These are phyloP conservation scores for Drosophila watanabei DNA, from an alignment of 1,140 invertebrate genomes.

Conservation along the genomic window DNA sequence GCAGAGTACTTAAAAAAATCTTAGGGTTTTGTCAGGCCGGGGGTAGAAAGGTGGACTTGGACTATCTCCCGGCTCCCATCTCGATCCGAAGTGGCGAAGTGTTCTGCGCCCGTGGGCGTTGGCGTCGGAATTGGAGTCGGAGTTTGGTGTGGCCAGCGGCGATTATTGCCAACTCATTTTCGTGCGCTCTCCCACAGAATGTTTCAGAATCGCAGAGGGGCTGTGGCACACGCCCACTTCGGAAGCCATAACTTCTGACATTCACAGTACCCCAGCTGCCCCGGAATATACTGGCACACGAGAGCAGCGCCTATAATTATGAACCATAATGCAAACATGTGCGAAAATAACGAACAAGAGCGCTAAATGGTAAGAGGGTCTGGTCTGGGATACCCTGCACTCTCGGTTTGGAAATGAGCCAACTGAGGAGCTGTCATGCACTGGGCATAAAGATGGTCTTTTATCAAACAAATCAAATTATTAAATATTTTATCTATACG, in stretches of 20 bases:
- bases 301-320: conserved; percentile 77
- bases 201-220: conserved; percentile 13
- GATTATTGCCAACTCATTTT: conserved; percentile 61
- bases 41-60: conserved; percentile 34
- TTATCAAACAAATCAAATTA: too few species aligned
- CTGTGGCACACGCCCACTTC: conserved; percentile 60
- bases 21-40: background rate
- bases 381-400: conserved; percentile 13
- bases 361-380: conserved; percentile 1
- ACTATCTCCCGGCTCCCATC: conserved; percentile 50
- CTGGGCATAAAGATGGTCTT: background rate
- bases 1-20: conserved; percentile 45
- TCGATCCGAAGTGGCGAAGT: conserved; percentile 41
- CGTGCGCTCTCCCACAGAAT: conserved; percentile 40
- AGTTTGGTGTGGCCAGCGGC: conserved; percentile 28
- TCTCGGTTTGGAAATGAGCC: background rate
- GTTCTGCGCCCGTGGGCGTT: conserved; percentile 44
- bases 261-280: conserved; percentile 11
- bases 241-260: conserved; percentile 59
- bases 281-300: conserved; percentile 30
- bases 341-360: conserved; percentile 53
- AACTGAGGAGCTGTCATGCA: conserved; percentile 4
- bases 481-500: too few species aligned
- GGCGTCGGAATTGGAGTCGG: conserved; percentile 33
- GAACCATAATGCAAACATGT: conserved; percentile 74